Evolutionary conservation across 2,888 invertebrate genomes (phyloP), one percentile per base, ranked within the genome.

Genomic region (Adela reaumurella): DNA sequence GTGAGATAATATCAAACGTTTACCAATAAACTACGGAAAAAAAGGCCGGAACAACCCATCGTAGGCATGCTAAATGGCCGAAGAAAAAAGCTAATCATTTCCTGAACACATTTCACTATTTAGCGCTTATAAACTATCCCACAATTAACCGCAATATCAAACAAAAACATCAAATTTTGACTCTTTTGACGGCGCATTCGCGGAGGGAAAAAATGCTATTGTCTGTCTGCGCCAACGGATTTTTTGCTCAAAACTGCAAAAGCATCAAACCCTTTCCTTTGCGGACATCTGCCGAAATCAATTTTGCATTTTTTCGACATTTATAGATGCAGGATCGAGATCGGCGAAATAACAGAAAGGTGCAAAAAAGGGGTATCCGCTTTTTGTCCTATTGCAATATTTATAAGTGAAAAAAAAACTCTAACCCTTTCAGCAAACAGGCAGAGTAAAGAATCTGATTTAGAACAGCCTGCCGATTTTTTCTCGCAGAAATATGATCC

Each of bases 261-360:
- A n/a, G n/a, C 59, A 71, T 71, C 68, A 71, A 76, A 77, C 74
- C 76, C 73, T 73, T 74, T 76, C 68, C 71, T 70, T 67, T 67
- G 67, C 63, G 67, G 74, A 71, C 78, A 78, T 77, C 78, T 78
- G 78, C 74, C 72, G 68, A 74, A 76, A 74, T 74, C 71, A 68
- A 73, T 74, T 76, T 74, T 65, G 70, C 73, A 70, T 74, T 77
- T 74, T 74, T 74, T 71, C 60, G 51, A 29, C 51, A 35, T 35
- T 35, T 14, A 24, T 24, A 24, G 35, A 35, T 24, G 24, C 35
- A 14, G 35, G 35, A 35, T 35, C 11, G 35, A 8, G 35, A 35
- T 14, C n/a, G n/a, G 49, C 55, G 64, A 73, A 74, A 76, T 72
- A 70, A 60, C 58, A 57, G 69, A 52, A 52, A 52, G 72, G 65